Conservation (phyloP, 2,888 invertebrate species). For the Oligia fasciuncula region DNA sequence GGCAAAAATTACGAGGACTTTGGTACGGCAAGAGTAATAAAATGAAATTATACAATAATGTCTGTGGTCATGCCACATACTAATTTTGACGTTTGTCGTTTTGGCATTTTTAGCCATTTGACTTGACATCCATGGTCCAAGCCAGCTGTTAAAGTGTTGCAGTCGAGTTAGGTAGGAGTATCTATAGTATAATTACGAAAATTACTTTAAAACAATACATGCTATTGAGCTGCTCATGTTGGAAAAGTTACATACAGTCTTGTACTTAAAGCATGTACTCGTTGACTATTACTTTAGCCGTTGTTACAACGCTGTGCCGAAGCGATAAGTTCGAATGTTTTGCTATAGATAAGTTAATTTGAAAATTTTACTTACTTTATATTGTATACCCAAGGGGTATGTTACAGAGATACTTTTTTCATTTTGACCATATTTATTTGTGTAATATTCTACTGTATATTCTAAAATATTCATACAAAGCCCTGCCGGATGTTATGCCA, state of each 20-base stretch:
- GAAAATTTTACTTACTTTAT: not conserved
- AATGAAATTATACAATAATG: no score
- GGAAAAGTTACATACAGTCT: slow-evolving; percentile 4
- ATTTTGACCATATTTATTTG: slow-evolving; percentile 1
- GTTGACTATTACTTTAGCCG: not conserved
- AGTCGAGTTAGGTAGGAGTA: not conserved
- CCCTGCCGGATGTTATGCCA: slow-evolving; percentile 17
- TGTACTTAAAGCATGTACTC: slow-evolving; percentile 8
- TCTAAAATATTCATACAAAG: not conserved
- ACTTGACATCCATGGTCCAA: not conserved
- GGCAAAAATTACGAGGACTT: no score
- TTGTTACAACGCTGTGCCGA: not conserved
- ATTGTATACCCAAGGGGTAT: slow-evolving; percentile 4
- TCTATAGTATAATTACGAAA: not conserved
- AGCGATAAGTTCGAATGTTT: slow-evolving; percentile 24
- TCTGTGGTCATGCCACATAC: slow-evolving; percentile 5
- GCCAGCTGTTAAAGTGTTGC: slow-evolving; percentile 18
- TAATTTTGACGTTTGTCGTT: slow-evolving; percentile 23
- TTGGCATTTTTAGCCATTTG: not conserved
- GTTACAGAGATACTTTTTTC: slow-evolving; percentile 4
- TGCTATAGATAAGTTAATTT: not conserved
- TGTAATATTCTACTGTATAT: not conserved
- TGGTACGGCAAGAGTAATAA: no score
- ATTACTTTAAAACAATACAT: not conserved
- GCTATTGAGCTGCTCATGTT: not conserved